Evolutionary conservation across 2,797 vertebrate genomes (phyloP).

Genomic region (Eulemur rubriventer): DNA sequence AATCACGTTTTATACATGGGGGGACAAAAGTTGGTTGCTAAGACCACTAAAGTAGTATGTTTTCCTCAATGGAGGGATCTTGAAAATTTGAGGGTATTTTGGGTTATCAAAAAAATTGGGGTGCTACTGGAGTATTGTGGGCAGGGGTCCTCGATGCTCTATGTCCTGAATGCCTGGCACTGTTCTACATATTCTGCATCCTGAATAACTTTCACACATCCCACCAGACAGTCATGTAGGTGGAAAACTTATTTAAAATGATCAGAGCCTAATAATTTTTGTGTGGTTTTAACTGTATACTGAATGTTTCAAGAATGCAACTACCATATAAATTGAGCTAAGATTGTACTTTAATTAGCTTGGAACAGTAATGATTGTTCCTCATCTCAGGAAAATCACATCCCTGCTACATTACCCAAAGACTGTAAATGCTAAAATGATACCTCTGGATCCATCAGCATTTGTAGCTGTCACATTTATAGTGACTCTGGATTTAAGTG

Average conservation of each 20-base stretch:
- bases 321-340: background rate
- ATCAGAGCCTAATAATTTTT: background rate
- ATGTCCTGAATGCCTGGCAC: background rate
- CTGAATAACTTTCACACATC: background rate
- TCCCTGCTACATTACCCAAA: background rate
- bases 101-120: background rate
- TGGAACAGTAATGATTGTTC: background rate
- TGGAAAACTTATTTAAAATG: constrained; percentile 26
- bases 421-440: background rate
- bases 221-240: background rate
- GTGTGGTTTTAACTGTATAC: background rate
- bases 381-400: background rate
- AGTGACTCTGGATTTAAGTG: background rate
- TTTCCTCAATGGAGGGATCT: background rate
- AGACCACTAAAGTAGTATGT: background rate
- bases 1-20: background rate
- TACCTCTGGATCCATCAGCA: no score
- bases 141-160: background rate
- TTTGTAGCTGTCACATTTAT: background rate
- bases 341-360: background rate
- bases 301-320: constrained; percentile 31
- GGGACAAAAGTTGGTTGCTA: background rate
- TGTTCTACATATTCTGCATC: background rate
- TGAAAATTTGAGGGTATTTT: background rate
- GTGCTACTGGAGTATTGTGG: background rate